Percentiles rank a stretch among this genome's conserved stretches.
These are phyloP conservation scores for Anolis sagrei DNA, from an alignment of 2,113 vertebrate genomes.

Conservation along the genomic window DNA sequence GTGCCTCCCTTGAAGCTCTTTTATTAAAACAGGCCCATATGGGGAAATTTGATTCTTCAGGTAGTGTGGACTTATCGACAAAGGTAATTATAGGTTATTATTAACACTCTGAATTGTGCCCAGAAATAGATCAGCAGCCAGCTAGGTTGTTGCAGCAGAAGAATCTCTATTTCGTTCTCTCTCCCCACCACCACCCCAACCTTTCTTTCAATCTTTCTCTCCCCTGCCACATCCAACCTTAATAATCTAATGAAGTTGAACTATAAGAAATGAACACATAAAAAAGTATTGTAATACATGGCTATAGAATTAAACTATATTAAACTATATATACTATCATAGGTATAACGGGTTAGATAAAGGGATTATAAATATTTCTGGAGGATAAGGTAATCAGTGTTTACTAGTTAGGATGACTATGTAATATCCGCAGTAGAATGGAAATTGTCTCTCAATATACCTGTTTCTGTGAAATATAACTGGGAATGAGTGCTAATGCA, in stretches of 20 bases:
- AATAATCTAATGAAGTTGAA: not conserved
- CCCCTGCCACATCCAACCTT: no score
- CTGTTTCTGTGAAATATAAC: not conserved
- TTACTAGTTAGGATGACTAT: no score
- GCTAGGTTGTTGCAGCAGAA: no score
- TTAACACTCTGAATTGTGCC: no score
- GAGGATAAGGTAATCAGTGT: not conserved
- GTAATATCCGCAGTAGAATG: not conserved
- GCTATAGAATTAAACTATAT: not conserved
- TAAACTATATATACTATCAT: not conserved
- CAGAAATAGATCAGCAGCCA: no score
- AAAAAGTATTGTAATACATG: not conserved
- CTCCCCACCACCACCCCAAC: no score
- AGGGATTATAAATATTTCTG: not conserved
- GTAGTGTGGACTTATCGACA: no score
- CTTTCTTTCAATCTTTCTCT: not conserved
- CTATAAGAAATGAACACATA: not conserved
- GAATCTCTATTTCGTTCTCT: no score
- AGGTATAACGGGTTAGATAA: not conserved
- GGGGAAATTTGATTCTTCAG: no score
- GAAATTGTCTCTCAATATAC: not conserved
- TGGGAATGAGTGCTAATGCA: not conserved
- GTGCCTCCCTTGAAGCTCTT: no score
- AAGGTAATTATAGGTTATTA: no score
- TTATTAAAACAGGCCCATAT: no score